Evolutionary conservation across 1,140 invertebrate species (phyloP).

Genomic region (Drosophila ficusphila): DNA sequence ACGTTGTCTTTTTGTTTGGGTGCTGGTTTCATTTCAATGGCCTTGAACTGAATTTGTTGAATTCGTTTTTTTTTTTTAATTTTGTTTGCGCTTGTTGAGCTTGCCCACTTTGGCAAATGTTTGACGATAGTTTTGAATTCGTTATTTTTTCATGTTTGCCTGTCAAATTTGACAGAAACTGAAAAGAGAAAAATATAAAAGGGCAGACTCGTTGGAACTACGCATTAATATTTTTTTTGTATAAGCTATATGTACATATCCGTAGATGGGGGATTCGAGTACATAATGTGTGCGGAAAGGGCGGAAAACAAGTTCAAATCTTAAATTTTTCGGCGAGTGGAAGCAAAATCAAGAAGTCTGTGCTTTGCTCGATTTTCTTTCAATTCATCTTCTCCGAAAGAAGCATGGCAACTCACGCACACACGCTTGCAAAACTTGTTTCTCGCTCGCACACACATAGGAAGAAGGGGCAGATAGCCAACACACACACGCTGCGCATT

Average conservation of each 20-base stretch:
- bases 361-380: slow-evolving; percentile 54
- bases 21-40: slow-evolving; percentile 65
- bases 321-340: slow-evolving; percentile 27
- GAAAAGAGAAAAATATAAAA: slow-evolving; percentile 12
- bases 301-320: slow-evolving; percentile 51
- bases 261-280: slow-evolving; percentile 19
- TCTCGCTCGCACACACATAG: slow-evolving; percentile 58
- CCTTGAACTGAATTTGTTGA: slow-evolving; percentile 73
- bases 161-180: slow-evolving; percentile 14
- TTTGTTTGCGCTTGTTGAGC: not conserved
- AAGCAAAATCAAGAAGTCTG: slow-evolving; percentile 23
- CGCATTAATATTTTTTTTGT: slow-evolving; percentile 56
- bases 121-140: slow-evolving; percentile 27
- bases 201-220: slow-evolving; percentile 46
- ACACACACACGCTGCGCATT: slow-evolving; percentile 47
- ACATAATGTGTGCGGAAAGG: slow-evolving; percentile 29
- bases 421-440: slow-evolving; percentile 47
- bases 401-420: slow-evolving; percentile 69
- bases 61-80: slow-evolving; percentile 14
- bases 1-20: slow-evolving; percentile 29
- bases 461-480: slow-evolving; percentile 63
- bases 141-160: slow-evolving; percentile 18
- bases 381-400: slow-evolving; percentile 64
- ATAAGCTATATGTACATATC: slow-evolving; percentile 15
- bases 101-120: slow-evolving; percentile 29